Evolutionary conservation across 2,113 vertebrate genomes (phyloP), one percentile per base, ranked within the genome.

Genomic region (Silurus glanis): DNA sequence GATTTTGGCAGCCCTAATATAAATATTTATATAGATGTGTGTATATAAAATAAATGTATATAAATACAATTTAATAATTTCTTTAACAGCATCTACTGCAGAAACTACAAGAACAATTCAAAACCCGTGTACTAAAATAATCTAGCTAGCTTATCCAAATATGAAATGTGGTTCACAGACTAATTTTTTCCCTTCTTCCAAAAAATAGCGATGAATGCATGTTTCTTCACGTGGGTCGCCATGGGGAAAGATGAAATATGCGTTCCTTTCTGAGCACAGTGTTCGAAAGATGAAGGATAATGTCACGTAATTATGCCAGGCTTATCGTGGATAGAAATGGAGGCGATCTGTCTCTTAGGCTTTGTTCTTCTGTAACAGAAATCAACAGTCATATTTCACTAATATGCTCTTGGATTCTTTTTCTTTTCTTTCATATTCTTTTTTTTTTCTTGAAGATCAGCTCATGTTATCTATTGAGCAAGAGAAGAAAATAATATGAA

Each of bases 331-430:
- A 37, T 58, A 28, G 37, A 56, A 83, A 71, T 80, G 17, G 58
- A 61, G 37, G 17, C 25, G 37, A 59, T 59, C 55, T 80, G 78
- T 25, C 56, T 61, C 19, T 80, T 80, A 19, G 78, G 64, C n/a
- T 71, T 56, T 83, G 66, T 83, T 84, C n/a, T 79, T 88, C 37
- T 72, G 19, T 23, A 28, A 71, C 23, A 72, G 67, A 2, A 72
- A 72, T 45, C 82, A 59, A n/a, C 17, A 58, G 66, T 56, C 62
- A n/a, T 6, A 71, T 37, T 59, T 58, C 28, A 21, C 51, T 55
- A 45, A 69, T 59, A 45, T 53, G 49, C 82, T 45, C 16, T 71
- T 5, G 9, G 51, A 23, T 45, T 45, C 19, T 37, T 55, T 16
- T 51, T 83, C 56, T 6, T 74, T 45, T 23, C 5, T 13, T 28